A percentile compares a stretch with the other conserved stretches of the same genome.
phyloP scores from a whole-genome alignment of 2,797 vertebrate species.

The Xyrichtys novacula region DNA sequence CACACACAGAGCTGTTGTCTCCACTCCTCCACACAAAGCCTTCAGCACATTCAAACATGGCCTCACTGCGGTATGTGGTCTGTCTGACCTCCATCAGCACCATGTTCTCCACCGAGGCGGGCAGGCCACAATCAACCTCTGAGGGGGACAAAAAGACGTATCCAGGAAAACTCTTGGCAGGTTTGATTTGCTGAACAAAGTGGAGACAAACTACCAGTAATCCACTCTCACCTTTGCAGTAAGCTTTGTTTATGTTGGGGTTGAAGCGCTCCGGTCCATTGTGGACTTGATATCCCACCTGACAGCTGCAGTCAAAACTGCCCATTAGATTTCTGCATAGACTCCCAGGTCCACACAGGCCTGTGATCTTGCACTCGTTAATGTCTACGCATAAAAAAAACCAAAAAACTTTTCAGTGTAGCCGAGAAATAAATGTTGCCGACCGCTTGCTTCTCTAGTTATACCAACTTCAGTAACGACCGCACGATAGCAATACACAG shows the following conservation, averaged over 20 bases:
- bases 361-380: constrained; percentile 87
- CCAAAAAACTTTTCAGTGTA: no score
- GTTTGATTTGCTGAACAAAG: not conserved
- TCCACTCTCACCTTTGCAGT: constrained; percentile 85
- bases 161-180: not conserved
- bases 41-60: constrained; percentile 73
- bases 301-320: constrained; percentile 89
- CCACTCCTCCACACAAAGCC: constrained; percentile 81
- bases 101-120: constrained; percentile 38
- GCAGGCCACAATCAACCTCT: constrained; percentile 84
- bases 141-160: not conserved
- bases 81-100: constrained; percentile 53
- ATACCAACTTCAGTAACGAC: no score
- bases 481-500: no score
- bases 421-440: no score
- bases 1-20: constrained; percentile 76
- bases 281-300: constrained; percentile 84
- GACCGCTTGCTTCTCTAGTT: no score
- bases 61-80: constrained; percentile 73
- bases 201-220: no score
- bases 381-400: constrained; percentile 81
- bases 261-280: constrained; percentile 83
- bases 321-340: constrained; percentile 88
- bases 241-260: constrained; percentile 68
- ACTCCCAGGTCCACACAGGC: constrained; percentile 86